Conservation (phyloP, 2,797 vertebrate genomes). For the Loriculus beryllinus region DNA sequence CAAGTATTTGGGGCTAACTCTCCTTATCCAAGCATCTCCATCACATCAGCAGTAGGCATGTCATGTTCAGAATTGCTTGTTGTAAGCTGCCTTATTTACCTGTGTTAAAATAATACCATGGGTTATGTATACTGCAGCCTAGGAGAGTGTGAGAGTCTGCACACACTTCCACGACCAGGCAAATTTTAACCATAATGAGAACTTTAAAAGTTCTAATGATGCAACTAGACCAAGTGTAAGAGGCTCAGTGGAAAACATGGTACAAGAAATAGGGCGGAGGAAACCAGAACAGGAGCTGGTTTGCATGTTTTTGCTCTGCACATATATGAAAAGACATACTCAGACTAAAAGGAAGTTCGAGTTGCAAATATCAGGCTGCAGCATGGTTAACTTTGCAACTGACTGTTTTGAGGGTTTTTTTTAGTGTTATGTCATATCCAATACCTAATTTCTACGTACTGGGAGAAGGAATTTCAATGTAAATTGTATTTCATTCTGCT, state of each 20-base stretch:
- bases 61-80: neutral
- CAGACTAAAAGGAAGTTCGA: neutral
- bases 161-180: neutral
- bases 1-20: neutral
- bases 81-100: neutral
- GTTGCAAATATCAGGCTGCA: slow-evolving; percentile 62
- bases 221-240: neutral
- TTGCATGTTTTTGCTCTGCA: neutral
- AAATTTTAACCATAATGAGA: neutral
- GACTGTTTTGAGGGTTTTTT: neutral
- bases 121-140: neutral
- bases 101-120: neutral
- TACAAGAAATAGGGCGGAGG: neutral
- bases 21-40: neutral
- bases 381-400: slow-evolving; percentile 71
- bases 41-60: neutral
- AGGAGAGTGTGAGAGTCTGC: neutral
- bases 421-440: neutral
- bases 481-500: neutral
- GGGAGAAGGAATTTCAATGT: neutral
- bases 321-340: neutral
- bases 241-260: neutral
- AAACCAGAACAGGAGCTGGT: neutral
- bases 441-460: neutral
- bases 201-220: neutral